Percentiles rank a stretch among this genome's conserved stretches.
phyloP scores from a whole-genome alignment of 2,797 vertebrate genomes.

The Ctenopoma kingsleyae region DNA sequence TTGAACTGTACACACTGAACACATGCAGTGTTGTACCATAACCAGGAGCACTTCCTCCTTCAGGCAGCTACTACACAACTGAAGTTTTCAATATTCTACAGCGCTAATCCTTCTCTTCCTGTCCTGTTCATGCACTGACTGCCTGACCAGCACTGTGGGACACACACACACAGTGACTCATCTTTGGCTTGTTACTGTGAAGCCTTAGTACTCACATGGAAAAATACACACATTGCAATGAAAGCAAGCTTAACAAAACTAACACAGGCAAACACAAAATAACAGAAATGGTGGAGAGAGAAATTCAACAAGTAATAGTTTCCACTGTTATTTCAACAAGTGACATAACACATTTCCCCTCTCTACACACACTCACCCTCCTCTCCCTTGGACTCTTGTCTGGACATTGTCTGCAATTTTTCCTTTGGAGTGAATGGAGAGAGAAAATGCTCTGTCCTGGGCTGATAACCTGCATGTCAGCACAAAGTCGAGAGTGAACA shows the following conservation, averaged over 20 bases:
- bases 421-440: slow-evolving; percentile 31
- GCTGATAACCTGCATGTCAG: slow-evolving; percentile 31
- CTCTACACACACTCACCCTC: slow-evolving; percentile 14
- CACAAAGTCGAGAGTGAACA: slow-evolving; percentile 27
- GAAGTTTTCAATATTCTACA: slow-evolving; percentile 12
- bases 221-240: slow-evolving; percentile 10
- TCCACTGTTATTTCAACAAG: slow-evolving; percentile 73
- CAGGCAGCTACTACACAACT: not conserved
- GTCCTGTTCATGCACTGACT: slow-evolving; percentile 28
- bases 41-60: slow-evolving; percentile 26
- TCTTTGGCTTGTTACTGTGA: slow-evolving; percentile 30
- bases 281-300: slow-evolving; percentile 17
- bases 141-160: slow-evolving; percentile 14
- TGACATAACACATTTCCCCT: slow-evolving; percentile 43
- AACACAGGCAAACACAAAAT: slow-evolving; percentile 17
- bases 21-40: slow-evolving; percentile 55
- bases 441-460: slow-evolving; percentile 26
- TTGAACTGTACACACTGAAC: slow-evolving; percentile 67
- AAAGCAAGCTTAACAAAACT: not conserved
- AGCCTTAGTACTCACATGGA: slow-evolving; percentile 31
- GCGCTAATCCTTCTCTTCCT: not conserved
- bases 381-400: slow-evolving; percentile 40
- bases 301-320: slow-evolving; percentile 62
- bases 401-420: slow-evolving; percentile 54
- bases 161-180: slow-evolving; percentile 46